These are phyloP conservation scores for Tyria jacobaeae DNA, from an alignment of 2,888 invertebrate genomes.

Conservation along the genomic window DNA sequence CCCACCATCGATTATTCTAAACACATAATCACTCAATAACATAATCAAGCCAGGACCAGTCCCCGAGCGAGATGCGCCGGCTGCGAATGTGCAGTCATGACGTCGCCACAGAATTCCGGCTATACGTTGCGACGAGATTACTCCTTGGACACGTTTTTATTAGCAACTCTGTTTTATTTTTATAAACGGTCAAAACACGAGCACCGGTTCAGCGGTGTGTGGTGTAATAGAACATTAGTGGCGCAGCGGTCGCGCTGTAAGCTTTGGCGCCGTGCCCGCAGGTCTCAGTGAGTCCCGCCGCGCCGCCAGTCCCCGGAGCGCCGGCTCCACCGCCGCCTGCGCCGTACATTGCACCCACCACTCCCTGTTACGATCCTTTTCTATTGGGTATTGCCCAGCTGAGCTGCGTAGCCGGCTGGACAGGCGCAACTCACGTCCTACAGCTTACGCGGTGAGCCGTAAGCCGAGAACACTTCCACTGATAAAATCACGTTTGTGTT, in stretches of 20 bases:
- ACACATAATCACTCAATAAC: slow-evolving; percentile 27
- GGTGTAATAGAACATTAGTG: slow-evolving; percentile 79
- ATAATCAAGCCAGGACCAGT: slow-evolving; percentile 6
- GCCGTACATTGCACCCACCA: slow-evolving; percentile 47
- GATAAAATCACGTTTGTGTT: slow-evolving; percentile 49
- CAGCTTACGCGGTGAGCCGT: slow-evolving; percentile 21
- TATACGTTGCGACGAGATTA: slow-evolving; percentile 42
- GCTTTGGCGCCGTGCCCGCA: slow-evolving; percentile 79
- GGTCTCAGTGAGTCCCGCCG: slow-evolving; percentile 73
- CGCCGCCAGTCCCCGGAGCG: slow-evolving; percentile 77
- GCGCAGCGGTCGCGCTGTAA: slow-evolving; percentile 63
- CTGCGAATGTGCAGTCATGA: slow-evolving; percentile 24
- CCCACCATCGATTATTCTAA: slow-evolving; percentile 53
- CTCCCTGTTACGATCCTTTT: slow-evolving; percentile 25
- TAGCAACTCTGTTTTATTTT: slow-evolving; percentile 73
- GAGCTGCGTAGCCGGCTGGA: slow-evolving; percentile 23
- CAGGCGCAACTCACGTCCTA: slow-evolving; percentile 19
- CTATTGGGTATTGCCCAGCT: slow-evolving; percentile 30
- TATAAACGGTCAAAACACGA: slow-evolving; percentile 63
- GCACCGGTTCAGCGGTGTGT: slow-evolving; percentile 63
- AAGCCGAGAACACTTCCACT: slow-evolving; percentile 47
- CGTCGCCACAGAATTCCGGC: slow-evolving; percentile 29
- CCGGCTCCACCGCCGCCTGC: slow-evolving; percentile 76
- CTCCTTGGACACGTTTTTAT: slow-evolving; percentile 60
- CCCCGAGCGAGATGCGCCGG: slow-evolving; percentile 23